Conservation (phyloP, 2,888 invertebrate genomes). For the Leucoptera coffeella region DNA sequence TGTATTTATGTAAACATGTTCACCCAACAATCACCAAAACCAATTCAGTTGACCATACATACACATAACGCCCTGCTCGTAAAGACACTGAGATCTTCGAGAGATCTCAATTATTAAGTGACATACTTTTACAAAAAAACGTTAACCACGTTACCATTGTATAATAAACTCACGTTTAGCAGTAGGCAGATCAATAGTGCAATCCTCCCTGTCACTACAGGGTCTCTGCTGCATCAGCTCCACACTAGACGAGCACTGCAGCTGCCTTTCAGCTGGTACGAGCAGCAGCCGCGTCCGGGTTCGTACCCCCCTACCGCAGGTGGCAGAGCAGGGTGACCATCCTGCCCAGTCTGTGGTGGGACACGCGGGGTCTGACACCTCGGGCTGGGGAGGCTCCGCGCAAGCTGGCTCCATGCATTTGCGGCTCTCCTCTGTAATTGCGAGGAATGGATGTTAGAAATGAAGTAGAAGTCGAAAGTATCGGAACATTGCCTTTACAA, state of each 20-base stretch:
- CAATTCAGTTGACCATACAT: too few species aligned
- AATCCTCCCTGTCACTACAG: slow-evolving; percentile 62
- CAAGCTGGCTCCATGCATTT: slow-evolving; percentile 73
- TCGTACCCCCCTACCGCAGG: slow-evolving; percentile 78
- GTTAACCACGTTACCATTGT: too few species aligned
- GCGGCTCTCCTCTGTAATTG: slow-evolving; percentile 79
- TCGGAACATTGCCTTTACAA: too few species aligned
- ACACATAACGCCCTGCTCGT: too few species aligned
- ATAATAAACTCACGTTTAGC: slow-evolving; percentile 73
- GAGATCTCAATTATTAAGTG: too few species aligned
- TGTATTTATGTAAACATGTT: too few species aligned
- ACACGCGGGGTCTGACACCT: slow-evolving; percentile 56
- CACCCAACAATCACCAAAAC: too few species aligned
- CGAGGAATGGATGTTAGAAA: neutral
- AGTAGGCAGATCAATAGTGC: slow-evolving; percentile 64
- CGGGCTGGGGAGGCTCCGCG: slow-evolving; percentile 32
- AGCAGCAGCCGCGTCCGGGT: slow-evolving; percentile 63
- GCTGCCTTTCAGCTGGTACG: slow-evolving; percentile 59
- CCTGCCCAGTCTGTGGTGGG: slow-evolving; percentile 85
- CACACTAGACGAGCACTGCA: slow-evolving; percentile 60
- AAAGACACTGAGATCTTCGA: too few species aligned
- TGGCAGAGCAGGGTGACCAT: slow-evolving; percentile 88
- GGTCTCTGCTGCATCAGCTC: slow-evolving; percentile 71
- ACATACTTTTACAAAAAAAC: too few species aligned
- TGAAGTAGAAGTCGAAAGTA: too few species aligned